phyloP scores from a whole-genome alignment of 2,113 vertebrate genomes.

The Channa argus region DNA sequence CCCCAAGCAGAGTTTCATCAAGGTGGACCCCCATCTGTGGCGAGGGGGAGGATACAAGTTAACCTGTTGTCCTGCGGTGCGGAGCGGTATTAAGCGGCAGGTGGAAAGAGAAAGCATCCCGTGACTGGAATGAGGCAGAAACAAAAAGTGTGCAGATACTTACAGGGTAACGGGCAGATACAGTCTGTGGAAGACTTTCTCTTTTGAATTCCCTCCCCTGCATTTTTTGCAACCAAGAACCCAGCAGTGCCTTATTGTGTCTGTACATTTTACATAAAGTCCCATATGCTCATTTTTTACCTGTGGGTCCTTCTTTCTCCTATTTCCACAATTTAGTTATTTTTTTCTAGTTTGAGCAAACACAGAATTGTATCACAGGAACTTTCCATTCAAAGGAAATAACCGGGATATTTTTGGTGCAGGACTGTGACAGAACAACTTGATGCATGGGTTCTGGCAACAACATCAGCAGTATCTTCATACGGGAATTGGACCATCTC shows the following conservation, averaged over 20 bases:
- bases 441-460: constrained; percentile 69
- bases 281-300: constrained; percentile 19
- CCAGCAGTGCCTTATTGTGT: constrained; percentile 19
- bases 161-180: constrained; percentile 36
- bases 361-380: constrained; percentile 28
- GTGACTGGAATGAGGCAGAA: constrained; percentile 68
- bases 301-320: constrained; percentile 4
- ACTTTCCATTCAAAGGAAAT: constrained; percentile 60
- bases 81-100: constrained; percentile 79
- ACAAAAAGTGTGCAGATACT: constrained; percentile 50
- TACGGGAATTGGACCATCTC: constrained; percentile 70
- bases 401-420: constrained; percentile 70
- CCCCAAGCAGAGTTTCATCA: constrained; percentile 87
- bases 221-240: constrained; percentile 45
- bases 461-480: constrained; percentile 63
- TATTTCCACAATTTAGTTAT: constrained; percentile 26
- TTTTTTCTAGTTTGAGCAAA: constrained; percentile 11
- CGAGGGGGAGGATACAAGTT: constrained; percentile 76
- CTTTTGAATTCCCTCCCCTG: constrained; percentile 44
- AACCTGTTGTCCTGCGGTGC: constrained; percentile 86
- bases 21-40: constrained; percentile 80
- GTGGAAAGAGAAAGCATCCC: constrained; percentile 69
- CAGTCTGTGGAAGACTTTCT: constrained; percentile 58
- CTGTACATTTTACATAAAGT: constrained; percentile 50
- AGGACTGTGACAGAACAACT: constrained; percentile 61